These are phyloP conservation scores for Cyprinodon brontotheroides DNA, from an alignment of 2,113 vertebrate genomes.

Conservation along the genomic window DNA sequence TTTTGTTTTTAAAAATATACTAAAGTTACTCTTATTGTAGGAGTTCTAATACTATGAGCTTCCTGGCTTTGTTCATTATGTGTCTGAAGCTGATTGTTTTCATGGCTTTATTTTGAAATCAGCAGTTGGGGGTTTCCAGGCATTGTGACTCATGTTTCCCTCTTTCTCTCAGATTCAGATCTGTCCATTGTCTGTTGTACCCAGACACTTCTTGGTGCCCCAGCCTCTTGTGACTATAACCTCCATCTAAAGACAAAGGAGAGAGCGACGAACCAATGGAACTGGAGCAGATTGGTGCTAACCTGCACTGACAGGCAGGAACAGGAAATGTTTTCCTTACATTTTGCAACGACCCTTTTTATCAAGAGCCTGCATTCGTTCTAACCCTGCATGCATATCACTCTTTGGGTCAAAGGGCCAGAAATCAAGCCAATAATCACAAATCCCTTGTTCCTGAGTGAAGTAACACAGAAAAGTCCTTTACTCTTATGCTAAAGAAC, in stretches of 20 bases:
- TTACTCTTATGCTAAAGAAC: no score
- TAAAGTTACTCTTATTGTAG: conserved; percentile 20
- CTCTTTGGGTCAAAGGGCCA: neutral
- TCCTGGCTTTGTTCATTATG: conserved; percentile 66
- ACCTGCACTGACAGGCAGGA: neutral
- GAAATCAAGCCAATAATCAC: no score
- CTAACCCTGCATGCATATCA: conserved; percentile 13
- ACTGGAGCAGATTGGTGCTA: neutral
- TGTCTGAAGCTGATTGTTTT: conserved; percentile 30
- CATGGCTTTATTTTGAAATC: conserved; percentile 61
- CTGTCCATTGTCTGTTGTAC: conserved; percentile 91
- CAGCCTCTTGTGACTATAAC: conserved; percentile 74
- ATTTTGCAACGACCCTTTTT: neutral
- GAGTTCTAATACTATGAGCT: conserved; percentile 51
- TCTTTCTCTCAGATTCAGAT: conserved; percentile 85
- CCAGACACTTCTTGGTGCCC: conserved; percentile 94
- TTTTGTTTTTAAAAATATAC: conserved; percentile 19
- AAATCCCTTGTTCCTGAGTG: no score
- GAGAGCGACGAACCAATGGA: conserved; percentile 9
- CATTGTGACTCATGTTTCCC: conserved; percentile 63
- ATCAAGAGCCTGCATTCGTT: neutral
- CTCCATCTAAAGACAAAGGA: conserved; percentile 47
- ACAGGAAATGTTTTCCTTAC: neutral
- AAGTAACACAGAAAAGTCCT: no score
- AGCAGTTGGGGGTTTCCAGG: conserved; percentile 55